These are phyloP conservation scores for Gymnoscopelus braueri DNA, from an alignment of 2,797 vertebrate species.

Conservation along the genomic window DNA sequence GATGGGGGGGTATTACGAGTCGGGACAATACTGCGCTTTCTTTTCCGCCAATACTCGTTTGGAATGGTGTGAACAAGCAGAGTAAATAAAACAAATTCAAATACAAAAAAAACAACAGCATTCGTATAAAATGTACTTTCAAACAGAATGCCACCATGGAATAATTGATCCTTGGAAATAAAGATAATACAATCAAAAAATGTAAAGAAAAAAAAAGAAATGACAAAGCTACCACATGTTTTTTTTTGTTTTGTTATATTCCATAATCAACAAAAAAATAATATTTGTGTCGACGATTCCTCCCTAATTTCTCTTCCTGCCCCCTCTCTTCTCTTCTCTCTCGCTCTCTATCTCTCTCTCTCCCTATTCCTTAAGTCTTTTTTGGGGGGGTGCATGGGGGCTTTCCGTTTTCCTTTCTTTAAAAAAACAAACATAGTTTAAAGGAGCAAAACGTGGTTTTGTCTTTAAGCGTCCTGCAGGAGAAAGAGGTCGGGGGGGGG, in stretches of 20 bases:
- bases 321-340: background rate
- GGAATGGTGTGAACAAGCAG: conserved; percentile 80
- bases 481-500: conserved; percentile 53
- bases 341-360: conserved; percentile 24
- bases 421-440: conserved; percentile 26
- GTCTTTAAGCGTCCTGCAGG: conserved; percentile 57
- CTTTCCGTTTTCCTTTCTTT: conserved; percentile 17
- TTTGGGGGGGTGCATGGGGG: conserved; percentile 29
- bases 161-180: conserved; percentile 75
- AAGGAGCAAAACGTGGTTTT: conserved; percentile 38
- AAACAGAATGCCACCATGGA: conserved; percentile 75
- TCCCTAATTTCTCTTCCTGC: conserved; percentile 40
- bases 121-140: conserved; percentile 67
- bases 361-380: conserved; percentile 70
- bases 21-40: conserved; percentile 72
- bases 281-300: conserved; percentile 70
- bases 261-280: conserved; percentile 75
- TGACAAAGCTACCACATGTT: conserved; percentile 79
- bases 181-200: conserved; percentile 68
- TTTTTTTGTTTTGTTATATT: conserved; percentile 63
- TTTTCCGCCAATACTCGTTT: conserved; percentile 71
- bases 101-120: conserved; percentile 66
- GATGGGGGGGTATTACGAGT: conserved; percentile 44
- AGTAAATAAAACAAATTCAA: conserved; percentile 66
- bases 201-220: conserved; percentile 60